Conservation (phyloP, 2,113 vertebrate genomes). For the Austrofundulus limnaeus region DNA sequence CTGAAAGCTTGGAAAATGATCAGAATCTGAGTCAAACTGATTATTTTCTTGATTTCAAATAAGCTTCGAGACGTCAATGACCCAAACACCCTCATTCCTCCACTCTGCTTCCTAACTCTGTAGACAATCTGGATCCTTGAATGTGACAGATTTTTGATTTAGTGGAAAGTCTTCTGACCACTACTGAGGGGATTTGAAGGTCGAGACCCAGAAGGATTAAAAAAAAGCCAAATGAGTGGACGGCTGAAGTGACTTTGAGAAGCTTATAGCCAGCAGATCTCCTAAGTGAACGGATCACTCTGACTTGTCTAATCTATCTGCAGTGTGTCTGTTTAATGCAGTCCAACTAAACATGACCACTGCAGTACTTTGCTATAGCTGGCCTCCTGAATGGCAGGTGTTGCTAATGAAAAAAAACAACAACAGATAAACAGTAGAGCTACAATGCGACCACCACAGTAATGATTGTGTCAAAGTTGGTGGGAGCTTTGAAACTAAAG, state of each 20-base stretch:
- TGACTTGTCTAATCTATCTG: constrained; percentile 26
- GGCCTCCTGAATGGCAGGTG: too few relatives aligned
- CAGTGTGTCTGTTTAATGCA: constrained; percentile 36
- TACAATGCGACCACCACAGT: too few relatives aligned
- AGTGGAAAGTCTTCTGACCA: constrained; percentile 27
- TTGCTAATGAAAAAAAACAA: too few relatives aligned
- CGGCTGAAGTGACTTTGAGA: constrained; percentile 35
- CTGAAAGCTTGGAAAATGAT: background rate
- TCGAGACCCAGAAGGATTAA: constrained; percentile 61
- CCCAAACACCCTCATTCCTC: background rate
- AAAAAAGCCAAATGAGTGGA: constrained; percentile 51
- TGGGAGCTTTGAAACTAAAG: too few relatives aligned
- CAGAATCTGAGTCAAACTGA: too few relatives aligned
- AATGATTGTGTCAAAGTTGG: too few relatives aligned
- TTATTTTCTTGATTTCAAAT: too few relatives aligned
- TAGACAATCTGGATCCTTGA: constrained; percentile 27
- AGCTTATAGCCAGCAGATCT: constrained; percentile 29
- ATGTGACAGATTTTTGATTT: constrained; percentile 50
- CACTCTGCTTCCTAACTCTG: constrained; percentile 1
- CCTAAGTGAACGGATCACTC: constrained; percentile 43
- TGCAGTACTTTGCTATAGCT: background rate
- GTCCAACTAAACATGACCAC: constrained; percentile 27
- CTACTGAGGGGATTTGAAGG: constrained; percentile 49
- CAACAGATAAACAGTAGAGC: too few relatives aligned
- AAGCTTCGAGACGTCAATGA: background rate